Evolutionary conservation across 2,888 invertebrate species (phyloP), one percentile per base, ranked within the genome.

Genomic region (Thereva nobilitata): DNA sequence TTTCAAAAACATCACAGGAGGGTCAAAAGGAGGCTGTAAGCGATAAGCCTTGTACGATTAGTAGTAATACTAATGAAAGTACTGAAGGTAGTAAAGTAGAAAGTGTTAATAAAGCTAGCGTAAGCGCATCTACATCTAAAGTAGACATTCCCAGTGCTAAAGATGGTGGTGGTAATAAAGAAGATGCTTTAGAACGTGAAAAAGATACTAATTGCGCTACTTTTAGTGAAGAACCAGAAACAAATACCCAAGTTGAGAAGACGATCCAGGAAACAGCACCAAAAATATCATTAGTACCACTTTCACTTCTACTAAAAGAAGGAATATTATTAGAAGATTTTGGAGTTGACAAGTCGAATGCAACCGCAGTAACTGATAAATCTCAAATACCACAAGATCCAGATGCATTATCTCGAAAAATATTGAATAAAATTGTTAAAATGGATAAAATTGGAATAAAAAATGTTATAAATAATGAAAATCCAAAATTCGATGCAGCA

Each of bases 401-500:
- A 1, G 63, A 63, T 4, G 67, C 69, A 59, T 49, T 74, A n/a
- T 73, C 72, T 10, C 72, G 74, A 2, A 73, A 68, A 50, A 70
- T 78, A 38, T 71, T 76, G 0, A 75, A 77, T 4, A 74, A 76
- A 59, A 72, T 81, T 42, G 77, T 76, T 50, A 77, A 72, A 23
- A 78, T 81, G 77, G 77, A 78, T 70, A 80, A 78, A 69, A 73
- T 75, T 47, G 72, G 75, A 6, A 76, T 81, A 2, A 77, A 79
- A 70, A 74, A 79, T 63, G 75, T 81, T 12, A 80, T 81, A 47
- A 81, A 81, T 57, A 80, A 76, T 67, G 74, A 77, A 4, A 76
- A 75, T 44, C 75, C 79, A 2, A 79, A 77, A 67, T 80, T 75
- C 70, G 79, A 80, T 68, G 78, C 77, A 34, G 78, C 76, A 2